These are phyloP conservation scores for Haliaeetus leucogaster DNA, from an alignment of 2,113 vertebrate genomes.

Conservation along the genomic window DNA sequence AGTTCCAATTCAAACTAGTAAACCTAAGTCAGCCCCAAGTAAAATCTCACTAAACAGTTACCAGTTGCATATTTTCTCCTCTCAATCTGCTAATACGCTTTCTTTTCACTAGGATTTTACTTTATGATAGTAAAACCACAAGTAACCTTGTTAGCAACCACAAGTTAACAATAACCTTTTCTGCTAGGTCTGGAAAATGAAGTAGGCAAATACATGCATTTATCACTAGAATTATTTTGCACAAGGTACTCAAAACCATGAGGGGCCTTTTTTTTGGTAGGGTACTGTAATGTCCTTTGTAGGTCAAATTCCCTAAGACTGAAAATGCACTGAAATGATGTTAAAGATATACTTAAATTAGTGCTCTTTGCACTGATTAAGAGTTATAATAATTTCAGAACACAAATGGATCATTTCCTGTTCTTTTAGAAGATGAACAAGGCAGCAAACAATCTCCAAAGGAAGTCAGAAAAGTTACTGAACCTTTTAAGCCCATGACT, in stretches of 20 bases:
- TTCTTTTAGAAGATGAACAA: background rate
- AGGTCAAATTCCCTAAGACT: background rate
- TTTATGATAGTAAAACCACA: background rate
- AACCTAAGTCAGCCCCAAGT: background rate
- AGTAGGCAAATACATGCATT: background rate
- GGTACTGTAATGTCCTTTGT: background rate
- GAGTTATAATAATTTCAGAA: background rate
- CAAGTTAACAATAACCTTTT: background rate
- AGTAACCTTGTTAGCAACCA: background rate
- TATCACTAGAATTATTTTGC: background rate
- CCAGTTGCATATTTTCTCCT: background rate
- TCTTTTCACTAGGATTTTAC: background rate
- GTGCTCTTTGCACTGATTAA: too few species aligned
- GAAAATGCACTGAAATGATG: background rate
- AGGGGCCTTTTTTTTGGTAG: background rate
- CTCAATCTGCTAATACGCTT: background rate
- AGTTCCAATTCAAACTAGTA: background rate
- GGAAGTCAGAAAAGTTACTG: background rate
- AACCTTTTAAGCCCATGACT: background rate
- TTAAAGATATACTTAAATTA: background rate
- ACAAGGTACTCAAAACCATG: background rate
- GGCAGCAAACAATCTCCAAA: background rate
- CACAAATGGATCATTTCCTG: background rate
- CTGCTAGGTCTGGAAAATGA: background rate
- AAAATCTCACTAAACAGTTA: background rate